phyloP scores from a whole-genome alignment of 2,888 invertebrate species.

The Oxytorus armatus region DNA sequence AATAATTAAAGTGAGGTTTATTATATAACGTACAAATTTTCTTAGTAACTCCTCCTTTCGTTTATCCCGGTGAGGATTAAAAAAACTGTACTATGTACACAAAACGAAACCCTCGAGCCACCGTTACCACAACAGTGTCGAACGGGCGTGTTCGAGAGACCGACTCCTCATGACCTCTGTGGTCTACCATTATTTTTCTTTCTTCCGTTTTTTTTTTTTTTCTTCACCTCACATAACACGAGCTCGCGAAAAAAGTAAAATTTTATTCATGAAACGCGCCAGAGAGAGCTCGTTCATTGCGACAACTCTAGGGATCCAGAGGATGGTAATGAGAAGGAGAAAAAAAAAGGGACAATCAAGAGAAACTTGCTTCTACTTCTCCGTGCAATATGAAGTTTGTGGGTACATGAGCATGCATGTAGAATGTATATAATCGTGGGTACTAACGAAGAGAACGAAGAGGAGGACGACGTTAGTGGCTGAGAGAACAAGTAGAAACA shows the following conservation, averaged over 20 bases:
- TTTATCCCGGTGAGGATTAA: too few species aligned
- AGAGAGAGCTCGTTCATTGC: slow-evolving; percentile 29
- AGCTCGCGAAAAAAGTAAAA: slow-evolving; percentile 76
- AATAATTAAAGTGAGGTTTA: too few species aligned
- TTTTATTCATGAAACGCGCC: slow-evolving; percentile 73
- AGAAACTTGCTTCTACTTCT: slow-evolving; percentile 30
- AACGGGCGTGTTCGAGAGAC: background rate
- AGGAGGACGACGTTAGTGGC: slow-evolving; percentile 4
- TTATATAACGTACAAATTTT: too few species aligned
- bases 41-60: too few species aligned
- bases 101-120: background rate
- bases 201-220: background rate
- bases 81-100: background rate
- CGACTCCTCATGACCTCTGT: slow-evolving; percentile 4
- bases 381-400: slow-evolving; percentile 12
- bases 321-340: background rate
- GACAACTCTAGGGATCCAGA: background rate
- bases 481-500: slow-evolving; percentile 29
- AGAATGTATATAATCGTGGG: background rate
- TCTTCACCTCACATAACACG: slow-evolving; percentile 72
- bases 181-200: background rate
- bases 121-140: background rate
- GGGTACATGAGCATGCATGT: background rate
- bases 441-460: slow-evolving; percentile 15
- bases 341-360: slow-evolving; percentile 19